Percentiles rank a stretch among this genome's conserved stretches.
Conservation (phyloP, 1,140 invertebrate species). For the Telenomus remus region DNA sequence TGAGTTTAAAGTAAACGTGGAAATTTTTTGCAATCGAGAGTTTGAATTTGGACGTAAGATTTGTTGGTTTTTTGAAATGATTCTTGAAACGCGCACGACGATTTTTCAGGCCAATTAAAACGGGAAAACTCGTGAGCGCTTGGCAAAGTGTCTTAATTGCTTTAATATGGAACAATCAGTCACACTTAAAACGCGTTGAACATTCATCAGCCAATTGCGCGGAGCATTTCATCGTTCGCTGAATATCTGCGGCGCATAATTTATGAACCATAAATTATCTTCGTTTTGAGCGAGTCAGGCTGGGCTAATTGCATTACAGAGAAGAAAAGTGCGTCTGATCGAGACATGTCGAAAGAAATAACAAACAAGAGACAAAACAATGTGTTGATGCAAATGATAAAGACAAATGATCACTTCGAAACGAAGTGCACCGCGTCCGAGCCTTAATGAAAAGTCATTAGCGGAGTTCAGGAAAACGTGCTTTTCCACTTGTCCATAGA, state of each 20-base stretch:
- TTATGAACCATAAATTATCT: constrained; percentile 6
- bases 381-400: constrained; percentile 7
- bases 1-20: no score
- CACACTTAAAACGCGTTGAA: constrained; percentile 9
- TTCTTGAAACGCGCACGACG: no score
- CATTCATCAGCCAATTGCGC: constrained; percentile 14
- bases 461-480: neutral
- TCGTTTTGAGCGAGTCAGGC: neutral
- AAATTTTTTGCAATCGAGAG: no score
- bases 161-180: constrained; percentile 13
- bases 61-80: no score
- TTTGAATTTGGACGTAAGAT: no score
- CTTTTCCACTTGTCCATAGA: no score
- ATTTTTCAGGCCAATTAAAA: no score
- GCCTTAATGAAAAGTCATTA: constrained; percentile 30
- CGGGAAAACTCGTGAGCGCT: no score
- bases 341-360: constrained; percentile 8
- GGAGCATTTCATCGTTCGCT: constrained; percentile 5
- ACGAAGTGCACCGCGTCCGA: neutral
- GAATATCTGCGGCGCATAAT: constrained; percentile 10
- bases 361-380: neutral
- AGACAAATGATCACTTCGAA: constrained; percentile 17
- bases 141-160: constrained; percentile 1
- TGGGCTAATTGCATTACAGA: no score
- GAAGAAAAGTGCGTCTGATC: no score